These are phyloP conservation scores for Gobiocypris rarus DNA, from an alignment of 2,113 vertebrate genomes.

Conservation along the genomic window DNA sequence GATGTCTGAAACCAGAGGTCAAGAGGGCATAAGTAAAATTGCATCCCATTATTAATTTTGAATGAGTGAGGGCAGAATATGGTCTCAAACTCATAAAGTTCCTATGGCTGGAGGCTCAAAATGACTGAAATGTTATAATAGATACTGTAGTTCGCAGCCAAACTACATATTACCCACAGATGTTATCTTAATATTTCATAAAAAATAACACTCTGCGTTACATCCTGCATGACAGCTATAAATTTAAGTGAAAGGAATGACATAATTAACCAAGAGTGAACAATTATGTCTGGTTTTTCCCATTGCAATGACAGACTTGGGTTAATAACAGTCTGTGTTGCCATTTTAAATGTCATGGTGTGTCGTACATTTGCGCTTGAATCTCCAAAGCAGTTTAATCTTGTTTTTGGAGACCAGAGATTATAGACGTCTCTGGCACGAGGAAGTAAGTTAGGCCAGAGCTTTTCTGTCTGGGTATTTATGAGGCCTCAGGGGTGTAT, in stretches of 20 bases:
- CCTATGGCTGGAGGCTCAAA: background rate
- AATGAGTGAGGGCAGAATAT: background rate
- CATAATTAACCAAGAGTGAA: constrained; percentile 3
- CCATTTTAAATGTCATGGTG: background rate
- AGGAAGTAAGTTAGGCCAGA: background rate
- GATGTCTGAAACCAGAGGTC: background rate
- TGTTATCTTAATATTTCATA: background rate
- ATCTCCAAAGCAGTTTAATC: constrained; percentile 10
- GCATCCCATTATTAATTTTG: background rate
- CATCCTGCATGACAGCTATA: background rate
- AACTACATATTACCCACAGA: constrained; percentile 4
- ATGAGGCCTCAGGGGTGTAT: constrained; percentile 15
- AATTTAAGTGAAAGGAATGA: constrained; percentile 15
- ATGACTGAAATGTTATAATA: background rate
- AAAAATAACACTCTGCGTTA: background rate
- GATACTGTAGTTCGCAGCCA: background rate
- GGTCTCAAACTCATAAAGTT: background rate
- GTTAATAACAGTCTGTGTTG: constrained; percentile 21
- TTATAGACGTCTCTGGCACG: background rate
- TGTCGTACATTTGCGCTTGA: background rate
- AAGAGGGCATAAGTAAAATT: background rate
- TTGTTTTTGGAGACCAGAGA: too few relatives aligned
- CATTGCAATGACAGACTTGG: constrained; percentile 16
- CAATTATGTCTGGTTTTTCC: constrained; percentile 17
- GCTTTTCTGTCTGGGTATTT: constrained; percentile 21